Conservation (phyloP, 1,140 invertebrate genomes). For the Thaumetopoea pityocampa region DNA sequence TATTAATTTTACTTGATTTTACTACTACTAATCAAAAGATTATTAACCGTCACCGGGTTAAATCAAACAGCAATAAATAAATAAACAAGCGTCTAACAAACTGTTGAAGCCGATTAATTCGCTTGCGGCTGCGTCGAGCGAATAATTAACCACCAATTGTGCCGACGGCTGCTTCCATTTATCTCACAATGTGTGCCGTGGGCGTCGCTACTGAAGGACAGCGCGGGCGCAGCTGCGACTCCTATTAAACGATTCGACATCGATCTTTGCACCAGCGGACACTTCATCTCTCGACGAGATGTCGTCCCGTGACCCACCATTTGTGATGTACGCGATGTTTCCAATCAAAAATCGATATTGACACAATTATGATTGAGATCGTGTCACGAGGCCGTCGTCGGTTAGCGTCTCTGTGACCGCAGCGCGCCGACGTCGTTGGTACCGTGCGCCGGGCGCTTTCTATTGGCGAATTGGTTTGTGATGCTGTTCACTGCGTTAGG, state of each 20-base stretch:
- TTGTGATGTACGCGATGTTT: slow-evolving; percentile 33
- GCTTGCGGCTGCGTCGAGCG: slow-evolving; percentile 51
- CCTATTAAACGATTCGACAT: slow-evolving; percentile 70
- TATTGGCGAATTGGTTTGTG: too few species aligned
- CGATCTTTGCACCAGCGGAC: slow-evolving; percentile 63
- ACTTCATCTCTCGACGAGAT: slow-evolving; percentile 63
- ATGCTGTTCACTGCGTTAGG: too few species aligned
- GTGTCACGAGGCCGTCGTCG: slow-evolving; percentile 1
- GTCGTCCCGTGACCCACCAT: slow-evolving; percentile 38
- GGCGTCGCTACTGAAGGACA: slow-evolving; percentile 63
- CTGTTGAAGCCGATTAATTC: slow-evolving; percentile 33
- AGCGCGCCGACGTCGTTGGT: too few species aligned
- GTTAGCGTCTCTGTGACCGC: too few species aligned
- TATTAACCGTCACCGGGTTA: too few species aligned
- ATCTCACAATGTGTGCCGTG: slow-evolving; percentile 65
- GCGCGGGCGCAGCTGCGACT: slow-evolving; percentile 51
- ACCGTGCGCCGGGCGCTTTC: too few species aligned
- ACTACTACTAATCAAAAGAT: too few species aligned
- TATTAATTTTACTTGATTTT: too few species aligned
- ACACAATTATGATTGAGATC: slow-evolving; percentile 2
- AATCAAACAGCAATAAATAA: slow-evolving; percentile 24
- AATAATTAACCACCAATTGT: slow-evolving; percentile 70
- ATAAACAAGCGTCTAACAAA: slow-evolving; percentile 36
- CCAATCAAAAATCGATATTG: slow-evolving; percentile 43
- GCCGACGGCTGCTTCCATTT: slow-evolving; percentile 58